Evolutionary conservation across 2,888 invertebrate species (phyloP), one percentile per base, ranked within the genome.

Genomic region (Saturnia pavonia): DNA sequence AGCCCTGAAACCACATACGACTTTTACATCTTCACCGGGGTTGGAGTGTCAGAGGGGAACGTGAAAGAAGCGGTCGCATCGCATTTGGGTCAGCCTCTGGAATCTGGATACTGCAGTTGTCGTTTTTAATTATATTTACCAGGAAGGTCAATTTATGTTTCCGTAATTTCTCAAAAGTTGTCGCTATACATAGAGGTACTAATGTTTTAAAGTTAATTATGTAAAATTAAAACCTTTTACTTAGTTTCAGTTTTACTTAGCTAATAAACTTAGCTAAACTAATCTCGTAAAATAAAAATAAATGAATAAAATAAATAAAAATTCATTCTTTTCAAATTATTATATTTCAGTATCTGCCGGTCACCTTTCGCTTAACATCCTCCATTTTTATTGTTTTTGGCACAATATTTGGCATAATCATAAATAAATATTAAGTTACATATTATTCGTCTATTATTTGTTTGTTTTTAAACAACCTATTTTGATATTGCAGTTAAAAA

Each of bases 371-470:
- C 72, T 72, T 78, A 74, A 80, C 77, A 77, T 72, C 76, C 63
- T 76, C 74, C 76, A 76, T 70, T 76, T 78, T 80, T 79, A 84
- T 78, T 78, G 81, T 80, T 79, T 88, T 91, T 91, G 91, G 91
- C 92, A 92, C 91, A 83, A 81, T 85, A 87, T 90, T 91, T 91
- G 91, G 90, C 91, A 81, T 86, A 79, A 74, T 71, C 76, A 60
- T 80, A 69, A 79, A 76, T 80, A 78, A 74, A 67, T 76, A 75
- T 69, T 77, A 74, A 48, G 67, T 51, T 34, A n/a, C n/a, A n/a
- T n/a, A n/a, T n/a, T n/a, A 48, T 40, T 51, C n/a, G 25, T 43
- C 45, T 8, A 54, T 67, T 19, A 27, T 0, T 25, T 70, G 22
- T 57, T 22, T 67, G 48, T 27, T 54, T 22, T 16, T 12, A 70